Evolutionary conservation across 2,797 vertebrate genomes (phyloP).

Genomic region (Manis pentadactyla): DNA sequence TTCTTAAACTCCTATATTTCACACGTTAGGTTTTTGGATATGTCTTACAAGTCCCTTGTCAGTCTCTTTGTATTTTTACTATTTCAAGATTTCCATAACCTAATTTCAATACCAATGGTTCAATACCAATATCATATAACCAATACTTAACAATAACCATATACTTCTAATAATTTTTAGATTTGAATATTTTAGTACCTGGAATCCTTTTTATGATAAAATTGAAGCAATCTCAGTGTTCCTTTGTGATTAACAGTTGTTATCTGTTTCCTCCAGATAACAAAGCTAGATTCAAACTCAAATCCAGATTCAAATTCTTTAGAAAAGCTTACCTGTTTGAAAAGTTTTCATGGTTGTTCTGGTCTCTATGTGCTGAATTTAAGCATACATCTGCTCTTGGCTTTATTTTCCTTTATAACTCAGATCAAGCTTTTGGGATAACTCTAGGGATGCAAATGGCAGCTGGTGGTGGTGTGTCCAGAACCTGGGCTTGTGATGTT

Average conservation of each 20-base stretch:
- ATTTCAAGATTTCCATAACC: neutral
- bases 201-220: neutral
- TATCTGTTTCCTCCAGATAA: neutral
- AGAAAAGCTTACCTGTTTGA: neutral
- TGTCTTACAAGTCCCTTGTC: neutral
- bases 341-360: neutral
- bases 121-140: no score
- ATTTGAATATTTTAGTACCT: neutral
- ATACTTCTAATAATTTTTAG: neutral
- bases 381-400: neutral
- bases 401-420: neutral
- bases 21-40: neutral
- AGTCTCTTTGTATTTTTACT: neutral
- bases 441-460: neutral
- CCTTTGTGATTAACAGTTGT: neutral
- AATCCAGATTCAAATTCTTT: neutral
- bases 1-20: neutral
- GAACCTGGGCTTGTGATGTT: fast-evolving
- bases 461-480: fast-evolving
- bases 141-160: neutral
- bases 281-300: neutral
- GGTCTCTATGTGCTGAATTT: neutral
- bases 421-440: neutral
- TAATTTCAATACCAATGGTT: no score
- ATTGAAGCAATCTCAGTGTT: neutral